Evolutionary conservation across 2,797 vertebrate genomes (phyloP), one percentile per base, ranked within the genome.

Genomic region (Pantherophis alleghaniensis): DNA sequence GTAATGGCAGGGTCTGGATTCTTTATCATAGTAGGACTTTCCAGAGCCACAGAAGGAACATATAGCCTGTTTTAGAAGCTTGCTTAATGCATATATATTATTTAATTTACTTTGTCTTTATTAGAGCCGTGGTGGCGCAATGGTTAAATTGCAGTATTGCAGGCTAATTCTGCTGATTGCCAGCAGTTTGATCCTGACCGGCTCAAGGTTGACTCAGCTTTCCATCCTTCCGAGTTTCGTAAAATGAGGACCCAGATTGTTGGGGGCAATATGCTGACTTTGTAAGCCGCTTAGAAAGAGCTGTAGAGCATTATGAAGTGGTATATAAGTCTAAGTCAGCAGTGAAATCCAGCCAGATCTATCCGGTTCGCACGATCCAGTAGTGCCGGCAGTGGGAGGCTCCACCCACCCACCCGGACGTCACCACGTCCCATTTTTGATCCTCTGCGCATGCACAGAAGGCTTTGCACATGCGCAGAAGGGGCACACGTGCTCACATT

Each of bases 401-500:
- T 51, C 47, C 47, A 51, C 47, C 47, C 47, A 51, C 47, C 7
- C 6, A 7, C 47, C 47, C 1, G 7, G 47, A 51, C 1, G 47
- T 51, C 47, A 51, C 5, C 47, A 51, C 7, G 1, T 51, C 47
- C 47, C 7, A 0, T 7, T 51, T 51, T 51, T 51, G 47, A 51
- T 0, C 7, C 47, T 51, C 47, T 51, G 47, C 1, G 6, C 6
- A 51, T 51, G 47, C 47, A 51, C 7, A 51, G 47, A 51, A 51
- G 47, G 47, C 47, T 51, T 0, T 51, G 47, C 1, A 1, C 47
- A 51, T 51, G 47, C 47, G 7, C 47, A 51, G 6, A 51, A 51
- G 47, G 0, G 1, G 47, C 5, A 5, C 7, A 0, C 1, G 1
- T 7, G 47, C 47, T 51, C 47, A 51, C 47, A 51, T 51, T 51